A percentile compares a stretch with the other conserved stretches of the same genome.
Conservation (phyloP, 2,888 invertebrate genomes). For the Platycheirus albimanus region DNA sequence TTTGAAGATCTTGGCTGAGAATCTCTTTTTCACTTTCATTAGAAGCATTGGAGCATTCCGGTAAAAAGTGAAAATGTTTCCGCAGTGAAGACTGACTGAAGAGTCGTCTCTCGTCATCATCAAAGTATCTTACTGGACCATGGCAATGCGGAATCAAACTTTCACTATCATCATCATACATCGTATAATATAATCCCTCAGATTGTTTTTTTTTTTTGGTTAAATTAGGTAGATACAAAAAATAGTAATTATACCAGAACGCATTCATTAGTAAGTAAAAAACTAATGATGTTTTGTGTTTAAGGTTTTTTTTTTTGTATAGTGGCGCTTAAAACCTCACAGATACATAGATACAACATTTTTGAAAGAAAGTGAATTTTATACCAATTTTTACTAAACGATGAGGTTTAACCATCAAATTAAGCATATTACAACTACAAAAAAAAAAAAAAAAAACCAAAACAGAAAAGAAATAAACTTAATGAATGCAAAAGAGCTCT, state of each 20-base stretch:
- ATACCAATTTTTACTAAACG: constrained; percentile 21
- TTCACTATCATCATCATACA: constrained; percentile 78
- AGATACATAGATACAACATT: constrained; percentile 4
- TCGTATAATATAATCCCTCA: constrained; percentile 36
- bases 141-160: constrained; percentile 80
- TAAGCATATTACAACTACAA: constrained; percentile 21
- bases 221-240: constrained; percentile 43
- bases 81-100: constrained; percentile 34
- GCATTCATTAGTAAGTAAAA: constrained; percentile 49
- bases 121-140: constrained; percentile 78
- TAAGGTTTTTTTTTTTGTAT: constrained; percentile 4
- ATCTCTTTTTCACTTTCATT: constrained; percentile 79
- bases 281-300: constrained; percentile 43
- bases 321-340: not conserved
- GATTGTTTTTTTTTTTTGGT: constrained; percentile 62
- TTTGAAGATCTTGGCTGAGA: constrained; percentile 54
- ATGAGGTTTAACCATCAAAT: constrained; percentile 38
- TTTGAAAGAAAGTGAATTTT: constrained; percentile 63
- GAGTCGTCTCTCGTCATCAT: constrained; percentile 33
- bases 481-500: constrained; percentile 58
- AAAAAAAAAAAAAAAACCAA: constrained; percentile 4
- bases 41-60: constrained; percentile 76
- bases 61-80: constrained; percentile 67
- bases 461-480: constrained; percentile 20
- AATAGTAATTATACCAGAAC: constrained; percentile 56